phyloP scores from a whole-genome alignment of 2,797 vertebrate genomes.

The Botia kubotai region DNA sequence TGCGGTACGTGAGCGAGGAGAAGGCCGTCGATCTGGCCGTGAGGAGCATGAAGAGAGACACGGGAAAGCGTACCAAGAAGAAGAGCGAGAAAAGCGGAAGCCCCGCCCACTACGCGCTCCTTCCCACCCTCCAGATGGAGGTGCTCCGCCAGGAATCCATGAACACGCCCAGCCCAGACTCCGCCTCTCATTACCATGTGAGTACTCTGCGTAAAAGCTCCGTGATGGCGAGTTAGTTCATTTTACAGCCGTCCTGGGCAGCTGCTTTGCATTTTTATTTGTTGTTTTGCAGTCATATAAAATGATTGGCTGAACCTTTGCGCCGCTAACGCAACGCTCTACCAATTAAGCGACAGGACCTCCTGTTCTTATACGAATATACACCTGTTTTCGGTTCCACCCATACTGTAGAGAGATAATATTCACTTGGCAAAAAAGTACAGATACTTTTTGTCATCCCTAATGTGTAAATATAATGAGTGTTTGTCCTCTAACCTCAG shows the following conservation, averaged over 20 bases:
- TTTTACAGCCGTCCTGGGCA: neutral
- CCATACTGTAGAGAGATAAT: no score
- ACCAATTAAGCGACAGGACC: no score
- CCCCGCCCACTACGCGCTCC: slow-evolving; percentile 91
- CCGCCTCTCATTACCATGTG: slow-evolving; percentile 79
- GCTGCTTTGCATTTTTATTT: neutral
- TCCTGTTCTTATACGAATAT: no score
- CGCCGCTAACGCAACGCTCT: no score
- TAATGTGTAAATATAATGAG: no score
- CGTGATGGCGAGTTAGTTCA: neutral
- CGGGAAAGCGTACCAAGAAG: slow-evolving; percentile 92
- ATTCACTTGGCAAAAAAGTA: no score
- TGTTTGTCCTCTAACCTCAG: slow-evolving; percentile 2
- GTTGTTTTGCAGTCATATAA: no score
- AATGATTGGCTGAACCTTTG: no score
- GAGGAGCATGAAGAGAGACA: slow-evolving; percentile 89
- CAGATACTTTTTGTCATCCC: no score
- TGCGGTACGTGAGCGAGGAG: slow-evolving; percentile 93
- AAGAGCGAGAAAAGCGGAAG: slow-evolving; percentile 94
- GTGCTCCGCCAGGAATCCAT: slow-evolving; percentile 85
- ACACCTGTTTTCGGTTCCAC: no score
- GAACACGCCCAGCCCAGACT: slow-evolving; percentile 74
- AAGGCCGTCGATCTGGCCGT: slow-evolving; percentile 87
- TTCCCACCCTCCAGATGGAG: slow-evolving; percentile 91
- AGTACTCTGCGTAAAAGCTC: slow-evolving; percentile 23